Evolutionary conservation across 2,888 invertebrate genomes (phyloP).

Genomic region (Ceraclea dissimilis): DNA sequence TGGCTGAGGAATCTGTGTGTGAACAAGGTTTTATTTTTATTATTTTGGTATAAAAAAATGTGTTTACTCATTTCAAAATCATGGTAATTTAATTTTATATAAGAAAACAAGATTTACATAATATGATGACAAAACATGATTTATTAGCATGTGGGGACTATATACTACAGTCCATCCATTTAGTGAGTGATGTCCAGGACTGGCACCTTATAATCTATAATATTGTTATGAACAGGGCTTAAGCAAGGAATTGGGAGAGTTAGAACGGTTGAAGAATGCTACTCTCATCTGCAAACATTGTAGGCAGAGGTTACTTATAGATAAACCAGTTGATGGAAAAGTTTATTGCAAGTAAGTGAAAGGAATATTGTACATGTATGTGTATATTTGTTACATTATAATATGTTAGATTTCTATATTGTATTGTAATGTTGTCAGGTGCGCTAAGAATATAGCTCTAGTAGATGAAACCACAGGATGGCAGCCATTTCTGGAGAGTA

Average conservation of each 20-base stretch:
- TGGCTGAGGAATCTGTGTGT: no score
- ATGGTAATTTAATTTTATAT: no score
- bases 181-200: no score
- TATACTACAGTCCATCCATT: no score
- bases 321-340: conserved; percentile 36
- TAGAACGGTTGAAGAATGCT: conserved; percentile 33
- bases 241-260: conserved; percentile 34
- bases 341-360: conserved; percentile 40
- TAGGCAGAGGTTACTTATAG: conserved; percentile 36
- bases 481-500: conserved; percentile 72
- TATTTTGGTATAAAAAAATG: no score
- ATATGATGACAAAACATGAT: no score
- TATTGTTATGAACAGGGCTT: conserved; percentile 37
- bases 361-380: background rate
- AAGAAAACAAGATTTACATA: no score
- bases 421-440: conserved; percentile 8
- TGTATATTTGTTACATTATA: background rate
- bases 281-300: conserved; percentile 39
- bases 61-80: no score
- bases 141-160: no score
- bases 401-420: background rate
- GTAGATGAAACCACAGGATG: conserved; percentile 47
- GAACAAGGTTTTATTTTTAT: no score
- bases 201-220: no score
- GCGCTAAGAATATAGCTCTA: conserved; percentile 19